These are phyloP conservation scores for Cynaeus angustus DNA, from an alignment of 2,888 invertebrate genomes.

Conservation along the genomic window DNA sequence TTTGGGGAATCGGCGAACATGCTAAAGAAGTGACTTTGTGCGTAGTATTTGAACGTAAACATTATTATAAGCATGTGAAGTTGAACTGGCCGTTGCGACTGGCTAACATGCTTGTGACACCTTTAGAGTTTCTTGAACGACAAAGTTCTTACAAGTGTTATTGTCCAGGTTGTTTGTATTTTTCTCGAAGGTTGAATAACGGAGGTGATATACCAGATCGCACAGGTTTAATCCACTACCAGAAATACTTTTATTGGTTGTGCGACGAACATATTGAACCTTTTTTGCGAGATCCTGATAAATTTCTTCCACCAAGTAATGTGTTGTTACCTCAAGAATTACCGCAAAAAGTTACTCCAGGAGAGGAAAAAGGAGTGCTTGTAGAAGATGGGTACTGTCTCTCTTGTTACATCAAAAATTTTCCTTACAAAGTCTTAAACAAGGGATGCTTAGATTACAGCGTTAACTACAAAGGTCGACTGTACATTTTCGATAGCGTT, in stretches of 20 bases:
- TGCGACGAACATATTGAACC: slow-evolving; percentile 74
- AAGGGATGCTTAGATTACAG: slow-evolving; percentile 72
- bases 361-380: slow-evolving; percentile 62
- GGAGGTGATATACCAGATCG: slow-evolving; percentile 73
- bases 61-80: slow-evolving; percentile 73
- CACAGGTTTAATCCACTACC: slow-evolving; percentile 75
- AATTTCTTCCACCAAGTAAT: slow-evolving; percentile 69
- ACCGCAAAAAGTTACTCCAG: slow-evolving; percentile 68
- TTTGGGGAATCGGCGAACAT: slow-evolving; percentile 75
- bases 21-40: slow-evolving; percentile 69
- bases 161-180: slow-evolving; percentile 77
- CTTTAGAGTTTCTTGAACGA: slow-evolving; percentile 73
- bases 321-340: slow-evolving; percentile 71
- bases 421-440: slow-evolving; percentile 71
- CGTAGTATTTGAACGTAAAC: slow-evolving; percentile 71
- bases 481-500: slow-evolving; percentile 75
- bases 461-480: slow-evolving; percentile 72
- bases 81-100: slow-evolving; percentile 73
- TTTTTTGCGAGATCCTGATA: slow-evolving; percentile 72
- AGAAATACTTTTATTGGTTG: slow-evolving; percentile 76
- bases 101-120: slow-evolving; percentile 75
- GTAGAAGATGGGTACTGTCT: slow-evolving; percentile 77
- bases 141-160: slow-evolving; percentile 74
- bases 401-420: slow-evolving; percentile 76
- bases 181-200: slow-evolving; percentile 63